Evolutionary conservation across 2,888 invertebrate genomes (phyloP), one percentile per base, ranked within the genome.

Genomic region (Dascillus cervinus): DNA sequence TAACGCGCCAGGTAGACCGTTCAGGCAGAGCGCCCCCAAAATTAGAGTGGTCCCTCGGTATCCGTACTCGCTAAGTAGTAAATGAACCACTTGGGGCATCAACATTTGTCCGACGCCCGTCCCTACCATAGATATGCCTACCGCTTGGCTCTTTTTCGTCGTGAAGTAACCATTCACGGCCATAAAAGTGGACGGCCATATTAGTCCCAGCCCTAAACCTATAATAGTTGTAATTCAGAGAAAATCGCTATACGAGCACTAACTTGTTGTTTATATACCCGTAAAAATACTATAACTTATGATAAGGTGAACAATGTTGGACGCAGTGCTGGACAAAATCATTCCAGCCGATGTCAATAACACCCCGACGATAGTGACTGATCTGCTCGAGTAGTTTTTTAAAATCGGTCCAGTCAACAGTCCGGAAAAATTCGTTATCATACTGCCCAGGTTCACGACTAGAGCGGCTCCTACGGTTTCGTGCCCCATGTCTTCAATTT

Each of bases 101-200:
- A 81, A 56, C 58, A 82, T 79, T 57, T 83, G 82, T 2, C 84
- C 84, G 13, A 82, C 61, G 37, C 83, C 82, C 41, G 83, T 82
- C 32, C 84, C 84, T 13, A 81, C 81, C 65, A 83, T 73, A 0
- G 82, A 77, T 14, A 83, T 65, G 2, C 83, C 83, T 31, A 83
- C 81, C n/a, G 84, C 84, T 21, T 77, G 71, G 37, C 79, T 79
- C 46, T 80, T 76, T 54, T 68, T 73, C 33, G 68, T 66, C 34
- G 69, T 74, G 53, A 84, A 85, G 59, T 82, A 84, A 12, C 76
- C 71, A 56, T 79, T 81, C 38, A 82, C 75, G 14, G 79, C 76
- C 49, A 82, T 74, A 58, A 83, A 82, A 14, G 79, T 73, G 2
- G 81, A 74, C 23, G 82, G 79, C 41, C 79, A 75, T 42, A 83